phyloP scores from a whole-genome alignment of 2,888 invertebrate species.

The Chorisops tibialis region DNA sequence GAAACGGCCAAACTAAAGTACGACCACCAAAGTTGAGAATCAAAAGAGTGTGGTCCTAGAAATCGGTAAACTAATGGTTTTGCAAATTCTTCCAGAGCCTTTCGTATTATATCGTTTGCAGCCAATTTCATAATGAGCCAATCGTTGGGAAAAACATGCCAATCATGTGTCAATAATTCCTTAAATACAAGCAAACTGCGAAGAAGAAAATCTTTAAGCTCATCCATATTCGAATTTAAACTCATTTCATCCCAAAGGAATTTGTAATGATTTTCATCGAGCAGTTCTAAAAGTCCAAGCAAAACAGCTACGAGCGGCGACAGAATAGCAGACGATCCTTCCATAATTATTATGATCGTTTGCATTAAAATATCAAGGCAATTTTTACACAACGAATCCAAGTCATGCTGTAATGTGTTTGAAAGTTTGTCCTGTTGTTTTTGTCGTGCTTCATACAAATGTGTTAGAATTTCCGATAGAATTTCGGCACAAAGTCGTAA shows the following conservation, averaged over 20 bases:
- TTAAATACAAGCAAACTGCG: conserved; percentile 65
- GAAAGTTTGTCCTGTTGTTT: conserved; percentile 55
- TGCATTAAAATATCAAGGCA: conserved; percentile 82
- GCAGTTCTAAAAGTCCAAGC: conserved; percentile 77
- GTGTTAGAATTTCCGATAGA: conserved; percentile 74
- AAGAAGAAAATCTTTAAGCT: conserved; percentile 81
- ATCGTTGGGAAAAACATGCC: conserved; percentile 70
- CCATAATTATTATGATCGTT: conserved; percentile 77
- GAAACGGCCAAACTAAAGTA: conserved; percentile 78
- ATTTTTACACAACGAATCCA: conserved; percentile 77
- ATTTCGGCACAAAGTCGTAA: conserved; percentile 81
- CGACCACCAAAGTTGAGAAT: conserved; percentile 71
- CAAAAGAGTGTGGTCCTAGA: conserved; percentile 70
- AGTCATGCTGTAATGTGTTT: conserved; percentile 65
- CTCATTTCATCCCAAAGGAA: conserved; percentile 79
- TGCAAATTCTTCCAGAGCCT: conserved; percentile 82
- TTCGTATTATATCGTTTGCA: conserved; percentile 79
- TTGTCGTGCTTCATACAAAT: conserved; percentile 54
- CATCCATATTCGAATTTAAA: conserved; percentile 67
- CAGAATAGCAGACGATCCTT: conserved; percentile 66
- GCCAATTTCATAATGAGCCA: conserved; percentile 90
- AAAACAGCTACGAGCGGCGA: conserved; percentile 82
- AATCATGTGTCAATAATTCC: conserved; percentile 50
- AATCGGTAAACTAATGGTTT: conserved; percentile 83
- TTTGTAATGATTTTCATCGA: conserved; percentile 85